Percentiles rank a stretch among this genome's conserved stretches.
phyloP scores from a whole-genome alignment of 2,113 vertebrate genomes.

The Caranx ignobilis region DNA sequence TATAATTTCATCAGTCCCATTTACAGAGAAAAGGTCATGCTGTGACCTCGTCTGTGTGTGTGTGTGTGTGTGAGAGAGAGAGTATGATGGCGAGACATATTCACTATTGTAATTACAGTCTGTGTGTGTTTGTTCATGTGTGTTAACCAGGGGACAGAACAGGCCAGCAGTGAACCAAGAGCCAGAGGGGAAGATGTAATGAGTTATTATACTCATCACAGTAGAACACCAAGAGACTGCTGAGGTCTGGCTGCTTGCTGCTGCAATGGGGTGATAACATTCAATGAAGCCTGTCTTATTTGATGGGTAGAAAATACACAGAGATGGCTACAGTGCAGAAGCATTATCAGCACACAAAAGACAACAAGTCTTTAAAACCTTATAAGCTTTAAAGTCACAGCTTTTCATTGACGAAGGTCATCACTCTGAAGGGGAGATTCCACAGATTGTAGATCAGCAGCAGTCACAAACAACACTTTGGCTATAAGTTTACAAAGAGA shows the following conservation, averaged over 20 bases:
- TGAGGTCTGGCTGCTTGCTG: conserved; percentile 29
- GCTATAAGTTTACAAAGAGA: neutral
- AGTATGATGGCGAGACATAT: neutral
- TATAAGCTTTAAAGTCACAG: neutral
- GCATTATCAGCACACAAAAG: neutral
- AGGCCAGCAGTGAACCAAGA: conserved; percentile 43
- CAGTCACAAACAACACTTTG: neutral
- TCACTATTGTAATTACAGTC: conserved; percentile 23
- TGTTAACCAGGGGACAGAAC: conserved; percentile 23
- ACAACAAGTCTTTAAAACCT: conserved; percentile 12
- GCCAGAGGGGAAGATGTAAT: conserved; percentile 42
- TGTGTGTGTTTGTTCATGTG: conserved; percentile 34
- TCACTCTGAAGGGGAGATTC: neutral
- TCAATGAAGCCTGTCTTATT: conserved; percentile 48
- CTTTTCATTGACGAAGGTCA: conserved; percentile 7
- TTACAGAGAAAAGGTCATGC: conserved; percentile 5
- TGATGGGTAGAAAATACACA: conserved; percentile 34
- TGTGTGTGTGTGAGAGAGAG: neutral
- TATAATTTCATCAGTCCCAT: neutral
- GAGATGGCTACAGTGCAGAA: neutral
- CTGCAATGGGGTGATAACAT: conserved; percentile 65
- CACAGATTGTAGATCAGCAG: neutral
- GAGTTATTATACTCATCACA: conserved; percentile 51
- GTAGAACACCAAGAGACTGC: conserved; percentile 36
- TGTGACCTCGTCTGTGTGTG: conserved; percentile 23